Evolutionary conservation across 2,797 vertebrate genomes (phyloP).

Genomic region (Tiaroga cobitis): DNA sequence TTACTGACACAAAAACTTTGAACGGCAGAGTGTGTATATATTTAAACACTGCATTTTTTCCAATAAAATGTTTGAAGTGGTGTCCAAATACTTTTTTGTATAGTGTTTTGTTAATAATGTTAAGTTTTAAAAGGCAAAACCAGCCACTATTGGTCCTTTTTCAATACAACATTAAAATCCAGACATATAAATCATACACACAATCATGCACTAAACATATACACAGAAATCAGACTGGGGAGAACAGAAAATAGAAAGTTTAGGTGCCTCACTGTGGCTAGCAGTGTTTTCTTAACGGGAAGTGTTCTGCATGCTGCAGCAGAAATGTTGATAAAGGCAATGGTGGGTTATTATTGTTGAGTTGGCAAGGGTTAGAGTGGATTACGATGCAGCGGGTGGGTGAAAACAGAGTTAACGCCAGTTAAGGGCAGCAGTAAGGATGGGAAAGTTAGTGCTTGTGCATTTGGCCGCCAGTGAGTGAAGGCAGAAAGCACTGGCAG

Average conservation of each 20-base stretch:
- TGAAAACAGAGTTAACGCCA: slow-evolving; percentile 25
- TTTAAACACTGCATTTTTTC: background rate
- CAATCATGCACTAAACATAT: background rate
- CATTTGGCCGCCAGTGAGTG: slow-evolving; percentile 38
- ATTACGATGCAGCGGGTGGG: slow-evolving; percentile 22
- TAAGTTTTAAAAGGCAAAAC: background rate
- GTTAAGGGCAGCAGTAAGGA: slow-evolving; percentile 30
- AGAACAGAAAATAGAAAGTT: background rate
- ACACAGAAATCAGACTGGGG: background rate
- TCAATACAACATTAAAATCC: background rate
- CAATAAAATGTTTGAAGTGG: background rate
- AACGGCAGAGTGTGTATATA: background rate
- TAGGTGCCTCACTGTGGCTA: slow-evolving; percentile 5
- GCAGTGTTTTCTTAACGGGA: slow-evolving; percentile 7
- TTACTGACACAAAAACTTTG: background rate
- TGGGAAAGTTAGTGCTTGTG: slow-evolving; percentile 42
- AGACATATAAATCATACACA: background rate
- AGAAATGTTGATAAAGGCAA: slow-evolving; percentile 15
- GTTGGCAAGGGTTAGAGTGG: slow-evolving; percentile 8
- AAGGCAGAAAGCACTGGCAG: slow-evolving; percentile 47
- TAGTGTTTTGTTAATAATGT: background rate
- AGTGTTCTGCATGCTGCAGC: slow-evolving; percentile 14
- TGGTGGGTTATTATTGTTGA: slow-evolving; percentile 5
- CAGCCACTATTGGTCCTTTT: background rate
- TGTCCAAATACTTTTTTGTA: background rate